Evolutionary conservation across 2,888 invertebrate species (phyloP), one percentile per base, ranked within the genome.

Genomic region (Pachycephus smyrnensis): DNA sequence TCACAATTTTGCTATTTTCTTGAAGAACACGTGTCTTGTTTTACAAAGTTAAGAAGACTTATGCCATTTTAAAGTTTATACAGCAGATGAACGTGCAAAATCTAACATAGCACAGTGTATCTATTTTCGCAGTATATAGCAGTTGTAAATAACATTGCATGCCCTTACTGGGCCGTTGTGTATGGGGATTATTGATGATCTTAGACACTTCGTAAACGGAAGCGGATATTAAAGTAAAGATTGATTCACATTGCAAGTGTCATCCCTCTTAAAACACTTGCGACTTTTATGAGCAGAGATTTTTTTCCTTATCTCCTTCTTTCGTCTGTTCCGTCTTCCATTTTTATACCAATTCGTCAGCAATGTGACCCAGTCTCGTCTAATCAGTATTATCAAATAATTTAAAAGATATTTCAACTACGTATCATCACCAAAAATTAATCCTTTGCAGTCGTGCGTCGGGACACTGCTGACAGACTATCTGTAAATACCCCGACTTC

Each of bases 1-100:
- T 30, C 23, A 68, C 68, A 30, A 40, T 23, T 78, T 78, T 79
- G n/a, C n/a, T 33, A 78, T 55, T 15, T 35, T 77, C n/a, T 35
- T 68, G 11, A 1, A 12, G 9, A 15, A 31, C 9, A 55, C 1
- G 6, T 15, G 23, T 55, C 6, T 55, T 2, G 15, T 23, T 23
- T 55, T 55, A 9, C 23, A 55, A 55, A 55, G 55, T 55, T 55
- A 55, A 55, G 40, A 55, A 55, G 55, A 23, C 23, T 15, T 15
- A 9, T 40, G 9, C 6, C 15, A 23, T 23, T 23, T 40, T 9
- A 15, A 23, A 55, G 6, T 6, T 55, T 55, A 9, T 9, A 55
- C 9, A 55, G 55, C 2, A 55, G 9, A 55, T 23, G 2, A 23
- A 55, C 55, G 23, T 55, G 9, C 23, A 55, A 55, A 55, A 55